Evolutionary conservation across 2,113 vertebrate genomes (phyloP), one percentile per base, ranked within the genome.

Genomic region (Pavo muticus): DNA sequence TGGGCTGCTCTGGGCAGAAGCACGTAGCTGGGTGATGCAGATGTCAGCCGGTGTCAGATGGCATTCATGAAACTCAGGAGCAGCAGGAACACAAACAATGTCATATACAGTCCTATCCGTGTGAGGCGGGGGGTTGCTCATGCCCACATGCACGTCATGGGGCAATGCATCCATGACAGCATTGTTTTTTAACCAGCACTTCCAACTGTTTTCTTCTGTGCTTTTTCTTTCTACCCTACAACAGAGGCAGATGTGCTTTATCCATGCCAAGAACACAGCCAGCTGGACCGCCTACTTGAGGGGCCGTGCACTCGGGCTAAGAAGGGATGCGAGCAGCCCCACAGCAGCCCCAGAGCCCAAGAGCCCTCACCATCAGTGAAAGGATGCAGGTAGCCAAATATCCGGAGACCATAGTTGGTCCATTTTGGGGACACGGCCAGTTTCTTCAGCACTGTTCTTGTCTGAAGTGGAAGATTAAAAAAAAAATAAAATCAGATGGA

Each of bases 341-440:
- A 82, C 56, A 71, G 56, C 50, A 84, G 35, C 30, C 35, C 61
- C 56, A 47, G 48, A 85, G 32, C 25, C n/a, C 57, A 44, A 44
- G 45, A 85, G 17, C 32, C 50, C 98, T 98, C 97, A 99, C 99
- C 99, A 5, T 98, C 93, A 0, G 96, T 73, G 50, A 97, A 98
- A 40, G 99, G 99, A 91, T 99, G 99, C 82, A 99, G 90, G 93
- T 99, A 99, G 87, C 99, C 99, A 95, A 99, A 99, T 94, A 99
- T 98, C 68, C 99, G 98, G 79, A 99, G 98, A 19, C 99, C 99
- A 2, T 99, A 99, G 96, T 99, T 98, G 72, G 97, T 99, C 99
- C 99, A 99, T 76, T 97, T 98, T 52, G 99, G 99, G 32, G 98
- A 97, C 45, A 99, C 97, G 0, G 99, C 99, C 96, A 99, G 95